A percentile compares a stretch with the other conserved stretches of the same genome.
Conservation (phyloP, 2,113 vertebrate genomes). For the Cottus gobio region DNA sequence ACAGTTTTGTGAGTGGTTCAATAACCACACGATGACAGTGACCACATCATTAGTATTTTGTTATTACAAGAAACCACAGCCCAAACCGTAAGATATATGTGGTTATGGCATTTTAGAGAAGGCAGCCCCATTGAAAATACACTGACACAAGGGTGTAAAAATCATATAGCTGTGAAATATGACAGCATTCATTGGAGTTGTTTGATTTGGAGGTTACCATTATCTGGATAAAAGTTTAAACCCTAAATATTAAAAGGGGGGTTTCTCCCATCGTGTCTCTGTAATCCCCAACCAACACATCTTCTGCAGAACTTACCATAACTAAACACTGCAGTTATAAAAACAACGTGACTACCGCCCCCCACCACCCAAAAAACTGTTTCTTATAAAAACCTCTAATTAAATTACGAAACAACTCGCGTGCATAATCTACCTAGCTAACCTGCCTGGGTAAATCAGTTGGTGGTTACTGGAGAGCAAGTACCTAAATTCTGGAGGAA, state of each 20-base stretch:
- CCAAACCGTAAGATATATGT: too few relatives aligned
- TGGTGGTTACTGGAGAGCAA: not conserved
- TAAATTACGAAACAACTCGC: slow-evolving; percentile 7
- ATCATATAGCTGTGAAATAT: not conserved
- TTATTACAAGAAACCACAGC: not conserved
- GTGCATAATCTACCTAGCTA: slow-evolving; percentile 2
- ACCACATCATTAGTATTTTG: not conserved
- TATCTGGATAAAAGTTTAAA: not conserved
- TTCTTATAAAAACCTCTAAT: not conserved
- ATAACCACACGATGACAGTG: not conserved
- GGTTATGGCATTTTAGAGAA: not conserved
- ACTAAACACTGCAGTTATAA: slow-evolving; percentile 4
- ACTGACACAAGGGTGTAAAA: not conserved
- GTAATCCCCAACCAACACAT: not conserved
- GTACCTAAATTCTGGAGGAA: not conserved
- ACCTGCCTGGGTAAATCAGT: slow-evolving; percentile 14
- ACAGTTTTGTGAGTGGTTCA: not conserved
- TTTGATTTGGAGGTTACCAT: not conserved
- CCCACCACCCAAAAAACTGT: not conserved
- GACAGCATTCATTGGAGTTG: not conserved
- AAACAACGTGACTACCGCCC: not conserved
- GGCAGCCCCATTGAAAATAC: not conserved
- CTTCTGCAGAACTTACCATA: slow-evolving; percentile 21
- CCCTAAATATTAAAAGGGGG: not conserved
- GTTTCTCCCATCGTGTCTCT: not conserved